Conservation (phyloP, 2,797 vertebrate genomes). For the Rhabdomys pumilio region DNA sequence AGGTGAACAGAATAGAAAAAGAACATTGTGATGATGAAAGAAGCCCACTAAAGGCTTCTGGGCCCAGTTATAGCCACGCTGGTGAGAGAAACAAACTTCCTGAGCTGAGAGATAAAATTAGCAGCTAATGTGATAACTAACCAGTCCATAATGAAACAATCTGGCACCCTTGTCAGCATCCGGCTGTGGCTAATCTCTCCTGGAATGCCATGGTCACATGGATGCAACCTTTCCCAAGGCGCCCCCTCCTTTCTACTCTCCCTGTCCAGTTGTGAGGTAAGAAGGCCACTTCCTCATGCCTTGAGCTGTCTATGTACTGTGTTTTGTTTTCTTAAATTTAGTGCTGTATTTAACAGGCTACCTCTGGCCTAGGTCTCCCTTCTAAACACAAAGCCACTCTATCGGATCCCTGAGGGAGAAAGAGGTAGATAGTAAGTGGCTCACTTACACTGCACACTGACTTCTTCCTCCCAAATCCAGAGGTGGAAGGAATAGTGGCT, state of each 20-base stretch:
- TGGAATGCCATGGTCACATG: constrained; percentile 40
- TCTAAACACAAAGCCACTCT: background rate
- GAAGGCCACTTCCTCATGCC: background rate
- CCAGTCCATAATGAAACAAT: constrained; percentile 80
- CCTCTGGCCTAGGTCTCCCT: background rate
- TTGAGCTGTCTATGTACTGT: background rate
- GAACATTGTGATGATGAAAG: constrained; percentile 1
- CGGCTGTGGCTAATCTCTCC: constrained; percentile 73
- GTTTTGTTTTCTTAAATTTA: background rate
- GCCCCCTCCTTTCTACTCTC: background rate
- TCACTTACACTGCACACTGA: background rate
- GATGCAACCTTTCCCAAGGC: background rate
- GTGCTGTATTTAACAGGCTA: background rate
- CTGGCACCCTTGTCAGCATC: constrained; percentile 68
- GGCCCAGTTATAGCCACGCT: background rate
- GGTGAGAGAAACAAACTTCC: constrained; percentile 75
- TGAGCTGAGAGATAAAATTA: constrained; percentile 86
- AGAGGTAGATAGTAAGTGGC: accelerated
- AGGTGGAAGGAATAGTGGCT: background rate
- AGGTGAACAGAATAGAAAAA: background rate
- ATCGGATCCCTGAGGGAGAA: background rate
- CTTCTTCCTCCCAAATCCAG: background rate
- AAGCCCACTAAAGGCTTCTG: background rate
- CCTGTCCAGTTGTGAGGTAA: background rate
- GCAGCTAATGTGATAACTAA: constrained; percentile 87